Percentiles rank a stretch among this genome's conserved stretches.
Evolutionary conservation across 1,140 invertebrate species (phyloP).

Genomic region (Hirudo medicinalis): DNA sequence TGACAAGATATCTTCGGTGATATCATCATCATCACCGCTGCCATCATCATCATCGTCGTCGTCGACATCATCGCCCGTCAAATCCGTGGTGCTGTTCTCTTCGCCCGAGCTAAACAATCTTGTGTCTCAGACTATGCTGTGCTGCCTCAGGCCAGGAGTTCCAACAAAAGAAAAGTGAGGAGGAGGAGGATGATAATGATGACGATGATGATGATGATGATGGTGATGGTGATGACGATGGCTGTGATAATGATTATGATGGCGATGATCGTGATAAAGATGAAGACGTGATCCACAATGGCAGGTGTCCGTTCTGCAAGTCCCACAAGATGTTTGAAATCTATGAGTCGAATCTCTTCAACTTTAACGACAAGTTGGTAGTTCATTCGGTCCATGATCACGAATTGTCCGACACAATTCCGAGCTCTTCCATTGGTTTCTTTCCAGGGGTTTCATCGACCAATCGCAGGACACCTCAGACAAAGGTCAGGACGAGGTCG

Average conservation of each 20-base stretch:
- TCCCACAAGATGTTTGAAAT: constrained; percentile 34
- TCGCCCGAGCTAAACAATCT: constrained; percentile 26
- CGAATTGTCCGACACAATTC: neutral
- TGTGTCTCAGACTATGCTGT: constrained; percentile 45
- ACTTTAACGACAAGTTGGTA: constrained; percentile 35
- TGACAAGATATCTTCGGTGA: constrained; percentile 11
- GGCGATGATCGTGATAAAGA: neutral
- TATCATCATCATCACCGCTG: neutral
- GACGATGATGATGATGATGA: neutral
- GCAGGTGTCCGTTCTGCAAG: constrained; percentile 39
- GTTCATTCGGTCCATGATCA: neutral
- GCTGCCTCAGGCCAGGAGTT: constrained; percentile 50
- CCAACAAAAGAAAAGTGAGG: constrained; percentile 2
- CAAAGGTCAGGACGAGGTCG: neutral
- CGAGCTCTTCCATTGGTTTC: too few relatives aligned
- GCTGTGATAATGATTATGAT: neutral
- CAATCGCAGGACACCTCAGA: neutral
- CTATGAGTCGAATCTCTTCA: constrained; percentile 39
- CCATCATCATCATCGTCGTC: constrained; percentile 7
- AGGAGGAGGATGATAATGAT: neutral
- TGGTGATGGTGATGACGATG: constrained; percentile 1
- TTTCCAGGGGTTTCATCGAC: neutral
- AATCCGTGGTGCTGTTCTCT: neutral
- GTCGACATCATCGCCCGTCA: neutral
- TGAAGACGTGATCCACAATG: neutral